Conservation (phyloP, 30 jellyfish, hydroid and myxozoan species). For the Calvadosia cruxmelitensis region DNA sequence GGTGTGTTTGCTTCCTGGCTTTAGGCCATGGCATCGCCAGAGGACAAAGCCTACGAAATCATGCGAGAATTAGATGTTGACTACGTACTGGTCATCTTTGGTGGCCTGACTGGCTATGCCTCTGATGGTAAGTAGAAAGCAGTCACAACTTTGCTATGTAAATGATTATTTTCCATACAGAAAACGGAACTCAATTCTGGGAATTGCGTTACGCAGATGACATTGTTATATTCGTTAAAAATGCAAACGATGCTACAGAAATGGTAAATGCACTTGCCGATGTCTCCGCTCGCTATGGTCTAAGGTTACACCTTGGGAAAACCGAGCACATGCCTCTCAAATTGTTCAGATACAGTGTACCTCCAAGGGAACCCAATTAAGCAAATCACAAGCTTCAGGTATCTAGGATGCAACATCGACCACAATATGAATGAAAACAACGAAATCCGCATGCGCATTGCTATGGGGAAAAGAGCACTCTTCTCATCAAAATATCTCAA, state of each 20-base stretch:
- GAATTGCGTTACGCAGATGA: constrained; percentile 1
- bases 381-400: too few species aligned
- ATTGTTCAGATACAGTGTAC: too few species aligned
- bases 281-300: background rate
- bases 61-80: constrained; percentile 96
- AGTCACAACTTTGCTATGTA: background rate
- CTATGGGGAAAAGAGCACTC: too few species aligned
- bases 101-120: constrained; percentile 98
- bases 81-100: constrained; percentile 87
- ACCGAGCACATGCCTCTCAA: too few species aligned
- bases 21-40: constrained; percentile 95
- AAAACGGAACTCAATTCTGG: background rate
- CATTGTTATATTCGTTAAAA: background rate
- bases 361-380: too few species aligned
- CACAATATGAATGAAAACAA: too few species aligned
- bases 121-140: constrained; percentile 64
- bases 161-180: too few species aligned
- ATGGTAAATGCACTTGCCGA: background rate
- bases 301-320: background rate
- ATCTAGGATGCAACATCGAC: too few species aligned
- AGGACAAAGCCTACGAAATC: constrained; percentile 90
- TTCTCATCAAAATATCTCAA: too few species aligned
- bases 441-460: too few species aligned
- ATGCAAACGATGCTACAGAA: background rate
- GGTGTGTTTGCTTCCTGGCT: background rate